Percentiles rank a stretch among this genome's conserved stretches.
phyloP scores from a whole-genome alignment of 2,113 vertebrate genomes.

The Podarcis muralis region DNA sequence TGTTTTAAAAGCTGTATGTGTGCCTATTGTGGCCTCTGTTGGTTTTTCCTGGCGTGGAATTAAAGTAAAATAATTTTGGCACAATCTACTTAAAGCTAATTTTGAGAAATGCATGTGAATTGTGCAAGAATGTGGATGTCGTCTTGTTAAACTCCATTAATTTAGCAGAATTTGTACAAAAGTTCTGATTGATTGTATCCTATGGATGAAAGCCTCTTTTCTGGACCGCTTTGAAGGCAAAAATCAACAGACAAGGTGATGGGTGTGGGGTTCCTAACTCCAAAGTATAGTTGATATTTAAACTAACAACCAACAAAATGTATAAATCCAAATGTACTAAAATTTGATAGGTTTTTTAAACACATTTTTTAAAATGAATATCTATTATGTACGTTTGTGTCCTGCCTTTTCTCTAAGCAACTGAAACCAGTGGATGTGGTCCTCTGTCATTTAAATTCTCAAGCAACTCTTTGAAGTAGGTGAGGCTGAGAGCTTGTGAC shows the following conservation, averaged over 20 bases:
- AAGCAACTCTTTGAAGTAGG: neutral
- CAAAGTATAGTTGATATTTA: neutral
- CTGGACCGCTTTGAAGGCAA: neutral
- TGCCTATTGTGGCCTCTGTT: constrained; percentile 1
- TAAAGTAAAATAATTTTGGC: neutral
- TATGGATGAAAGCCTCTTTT: neutral
- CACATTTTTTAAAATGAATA: neutral
- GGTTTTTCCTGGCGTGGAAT: neutral
- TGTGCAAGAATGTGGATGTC: neutral
- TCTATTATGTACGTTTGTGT: neutral
- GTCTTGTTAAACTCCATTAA: neutral
- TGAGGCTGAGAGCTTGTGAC: too few relatives aligned
- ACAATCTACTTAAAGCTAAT: neutral
- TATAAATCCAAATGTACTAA: neutral
- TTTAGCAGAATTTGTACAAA: neutral
- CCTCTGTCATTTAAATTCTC: neutral
- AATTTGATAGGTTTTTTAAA: neutral
- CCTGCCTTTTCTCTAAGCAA: too few relatives aligned
- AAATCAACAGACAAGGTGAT: neutral
- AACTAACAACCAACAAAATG: neutral
- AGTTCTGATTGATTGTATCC: neutral
- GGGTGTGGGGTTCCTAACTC: neutral
- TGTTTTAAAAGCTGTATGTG: constrained; percentile 19
- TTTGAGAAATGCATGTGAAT: neutral
- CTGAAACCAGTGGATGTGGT: neutral